These are phyloP conservation scores for Petrophora chlorosata DNA, from an alignment of 2,888 invertebrate genomes.

Conservation along the genomic window DNA sequence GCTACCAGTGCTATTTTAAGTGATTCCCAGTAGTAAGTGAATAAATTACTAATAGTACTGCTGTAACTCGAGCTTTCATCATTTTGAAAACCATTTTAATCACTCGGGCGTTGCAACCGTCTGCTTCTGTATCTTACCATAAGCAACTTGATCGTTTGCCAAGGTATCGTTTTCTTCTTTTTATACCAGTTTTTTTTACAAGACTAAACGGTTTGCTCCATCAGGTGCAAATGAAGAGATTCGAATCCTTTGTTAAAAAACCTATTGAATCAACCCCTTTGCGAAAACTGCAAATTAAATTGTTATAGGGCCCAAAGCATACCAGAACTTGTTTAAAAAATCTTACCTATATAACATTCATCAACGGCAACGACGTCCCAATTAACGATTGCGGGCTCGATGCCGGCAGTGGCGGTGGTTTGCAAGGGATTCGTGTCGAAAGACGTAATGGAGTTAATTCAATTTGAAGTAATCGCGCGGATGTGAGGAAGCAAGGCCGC, in stretches of 20 bases:
- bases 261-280: too few relatives aligned
- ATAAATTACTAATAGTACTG: not conserved
- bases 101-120: constrained; percentile 20
- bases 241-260: too few relatives aligned
- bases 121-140: constrained; percentile 17
- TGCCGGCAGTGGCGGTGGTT: not conserved
- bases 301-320: too few relatives aligned
- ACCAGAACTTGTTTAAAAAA: too few relatives aligned
- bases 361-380: not conserved
- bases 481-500: constrained; percentile 38
- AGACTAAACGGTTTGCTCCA: too few relatives aligned
- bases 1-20: too few relatives aligned
- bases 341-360: not conserved
- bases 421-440: constrained; percentile 40
- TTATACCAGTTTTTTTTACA: not conserved
- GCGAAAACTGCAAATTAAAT: too few relatives aligned
- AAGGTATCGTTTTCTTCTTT: constrained; percentile 3
- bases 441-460: constrained; percentile 47
- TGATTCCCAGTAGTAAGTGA: not conserved
- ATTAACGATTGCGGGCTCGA: constrained; percentile 6
- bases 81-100: constrained; percentile 25
- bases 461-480: constrained; percentile 51
- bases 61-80: constrained; percentile 13
- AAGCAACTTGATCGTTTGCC: constrained; percentile 13
- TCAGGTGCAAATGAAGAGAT: too few relatives aligned